Conservation (phyloP, 37 sponge, comb jelly and placozoan species). For the Hexactinellida sp. region DNA sequence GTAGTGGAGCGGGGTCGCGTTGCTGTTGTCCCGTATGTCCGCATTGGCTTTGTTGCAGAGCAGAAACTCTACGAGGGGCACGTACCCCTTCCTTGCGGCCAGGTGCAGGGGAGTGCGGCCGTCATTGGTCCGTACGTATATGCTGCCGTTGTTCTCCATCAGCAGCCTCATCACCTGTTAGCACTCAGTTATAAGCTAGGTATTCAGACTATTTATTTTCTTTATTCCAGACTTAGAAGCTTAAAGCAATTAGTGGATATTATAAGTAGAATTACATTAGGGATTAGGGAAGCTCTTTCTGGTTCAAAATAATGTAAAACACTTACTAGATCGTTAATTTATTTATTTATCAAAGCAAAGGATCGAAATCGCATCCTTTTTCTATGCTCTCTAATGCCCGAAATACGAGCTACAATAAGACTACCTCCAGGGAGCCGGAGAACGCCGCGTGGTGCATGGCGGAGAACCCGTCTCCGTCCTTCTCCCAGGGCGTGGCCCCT, state of each 20-base stretch:
- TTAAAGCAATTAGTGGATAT: too few species aligned
- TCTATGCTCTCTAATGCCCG: too few species aligned
- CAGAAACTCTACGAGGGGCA: background rate
- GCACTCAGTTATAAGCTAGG: too few species aligned
- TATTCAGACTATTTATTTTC: too few species aligned
- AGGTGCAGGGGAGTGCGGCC: background rate
- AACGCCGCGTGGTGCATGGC: background rate
- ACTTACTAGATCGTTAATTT: too few species aligned
- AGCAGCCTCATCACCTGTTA: background rate
- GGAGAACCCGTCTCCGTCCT: background rate
- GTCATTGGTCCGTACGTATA: background rate
- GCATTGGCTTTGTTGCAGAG: background rate
- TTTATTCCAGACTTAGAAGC: too few species aligned
- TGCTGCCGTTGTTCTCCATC: background rate
- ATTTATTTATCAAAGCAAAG: too few species aligned
- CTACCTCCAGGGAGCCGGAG: background rate
- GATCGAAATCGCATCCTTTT: too few species aligned
- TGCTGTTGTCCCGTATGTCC: background rate
- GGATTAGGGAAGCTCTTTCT: too few species aligned
- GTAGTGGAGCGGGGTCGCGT: background rate
- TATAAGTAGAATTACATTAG: too few species aligned
- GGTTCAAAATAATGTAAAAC: too few species aligned
- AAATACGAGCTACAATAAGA: too few species aligned
- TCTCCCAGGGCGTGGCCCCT: background rate
- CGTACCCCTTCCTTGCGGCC: background rate